Conservation (phyloP, 2,888 invertebrate genomes). For the Caenorhabditis sp. region DNA sequence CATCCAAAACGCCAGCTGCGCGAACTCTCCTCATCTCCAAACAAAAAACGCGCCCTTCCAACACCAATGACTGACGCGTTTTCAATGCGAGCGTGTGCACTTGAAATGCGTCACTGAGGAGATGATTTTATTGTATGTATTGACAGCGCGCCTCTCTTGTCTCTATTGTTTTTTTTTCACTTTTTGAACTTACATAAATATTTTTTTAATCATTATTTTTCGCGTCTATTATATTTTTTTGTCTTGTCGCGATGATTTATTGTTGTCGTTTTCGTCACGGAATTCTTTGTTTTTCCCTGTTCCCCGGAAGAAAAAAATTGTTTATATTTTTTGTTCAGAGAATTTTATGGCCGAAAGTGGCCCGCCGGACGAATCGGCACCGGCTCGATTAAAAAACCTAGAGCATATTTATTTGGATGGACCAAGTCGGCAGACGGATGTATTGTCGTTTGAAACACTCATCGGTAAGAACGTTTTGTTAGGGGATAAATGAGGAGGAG, state of each 20-base stretch:
- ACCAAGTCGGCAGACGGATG: slow-evolving; percentile 43
- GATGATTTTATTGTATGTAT: background rate
- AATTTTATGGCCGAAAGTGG: slow-evolving; percentile 5
- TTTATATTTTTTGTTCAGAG: background rate
- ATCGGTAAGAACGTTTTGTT: slow-evolving; percentile 34
- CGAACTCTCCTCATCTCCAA: background rate
- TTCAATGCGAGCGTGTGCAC: background rate
- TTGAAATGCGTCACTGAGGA: background rate
- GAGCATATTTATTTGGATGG: slow-evolving; percentile 63
- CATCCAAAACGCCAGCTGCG: background rate
- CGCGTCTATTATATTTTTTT: no score
- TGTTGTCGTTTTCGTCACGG: no score
- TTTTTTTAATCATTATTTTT: no score
- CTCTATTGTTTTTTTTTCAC: background rate
- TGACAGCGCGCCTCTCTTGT: background rate
- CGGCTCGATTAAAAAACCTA: slow-evolving; percentile 54
- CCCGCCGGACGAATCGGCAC: slow-evolving; percentile 39
- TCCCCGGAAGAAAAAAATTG: background rate
- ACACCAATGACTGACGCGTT: background rate
- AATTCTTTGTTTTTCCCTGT: background rate
- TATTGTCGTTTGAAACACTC: slow-evolving; percentile 63
- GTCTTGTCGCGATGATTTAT: no score
- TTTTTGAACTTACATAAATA: no score
- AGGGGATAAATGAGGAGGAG: background rate
- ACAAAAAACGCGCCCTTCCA: background rate